phyloP scores from a whole-genome alignment of 92 coral and sea anemone genomes.

The Phenganax stokvisi region DNA sequence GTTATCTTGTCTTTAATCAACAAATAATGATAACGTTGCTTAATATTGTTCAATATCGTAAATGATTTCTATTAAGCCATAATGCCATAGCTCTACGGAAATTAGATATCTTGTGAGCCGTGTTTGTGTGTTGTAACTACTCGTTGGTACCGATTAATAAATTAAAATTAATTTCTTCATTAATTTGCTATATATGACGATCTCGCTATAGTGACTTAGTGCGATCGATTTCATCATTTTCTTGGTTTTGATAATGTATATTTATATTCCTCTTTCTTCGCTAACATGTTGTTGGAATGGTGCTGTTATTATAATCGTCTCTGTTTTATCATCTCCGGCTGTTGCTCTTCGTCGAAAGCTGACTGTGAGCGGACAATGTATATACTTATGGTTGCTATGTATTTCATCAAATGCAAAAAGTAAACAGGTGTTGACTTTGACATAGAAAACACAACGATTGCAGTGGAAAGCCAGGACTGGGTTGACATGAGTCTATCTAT shows the following conservation, averaged over 20 bases:
- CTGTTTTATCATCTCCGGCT: no score
- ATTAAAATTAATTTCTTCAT: background rate
- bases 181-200: background rate
- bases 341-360: no score
- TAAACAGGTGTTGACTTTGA: no score
- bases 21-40: background rate
- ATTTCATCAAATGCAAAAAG: no score
- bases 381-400: no score
- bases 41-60: background rate
- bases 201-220: no score
- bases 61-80: background rate
- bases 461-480: background rate
- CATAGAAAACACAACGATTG: no score
- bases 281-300: no score
- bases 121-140: background rate
- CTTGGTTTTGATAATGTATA: background rate
- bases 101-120: background rate
- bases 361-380: no score
- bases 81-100: background rate
- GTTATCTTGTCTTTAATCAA: background rate
- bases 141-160: background rate
- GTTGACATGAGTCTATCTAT: background rate
- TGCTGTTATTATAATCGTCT: no score
- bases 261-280: no score
- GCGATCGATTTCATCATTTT: background rate